Base-by-base conservation (phyloP, 2,113 vertebrate species). In the Passer domesticus region DNA sequence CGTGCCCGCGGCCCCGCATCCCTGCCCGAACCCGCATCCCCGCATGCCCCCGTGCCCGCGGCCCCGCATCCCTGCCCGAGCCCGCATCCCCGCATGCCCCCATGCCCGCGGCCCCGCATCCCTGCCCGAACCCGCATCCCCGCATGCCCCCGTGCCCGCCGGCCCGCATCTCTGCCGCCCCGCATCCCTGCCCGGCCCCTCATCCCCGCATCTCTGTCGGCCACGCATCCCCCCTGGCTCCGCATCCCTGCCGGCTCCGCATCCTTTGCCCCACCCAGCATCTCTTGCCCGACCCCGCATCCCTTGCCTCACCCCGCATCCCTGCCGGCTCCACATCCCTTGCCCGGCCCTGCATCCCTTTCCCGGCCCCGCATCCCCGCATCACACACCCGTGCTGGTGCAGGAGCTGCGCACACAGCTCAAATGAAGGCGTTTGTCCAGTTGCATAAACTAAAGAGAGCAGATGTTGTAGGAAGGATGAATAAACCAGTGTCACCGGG, bases 311-410 rank as follows among this genome's bases (percentile, higher is more conserved):
- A 39, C 10, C 23, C 44, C 8, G 8, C 41, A 74, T 59, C 19
- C 25, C 22, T 12, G 47, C 23, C 8, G 7, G 2, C 3, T 3
- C 22, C 4, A 5, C 52, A 69, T 37, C 11, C 9, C 9, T 41
- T 41, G 39, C 41, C 41, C 41, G 13, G 14, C 41, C 14, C 41
- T 13, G 24, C 49, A 50, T 50, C 25, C 41, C 41, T 41, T 41
- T 1, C 6, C 18, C 21, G 3, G 5, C 16, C 2, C 47, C 7
- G 2, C 19, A 22, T n/a, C 18, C 11, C 22, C 17, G 2, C 55
- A 35, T 22, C 44, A 1, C 5, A 11, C 50, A 2, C 6, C 14
- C 3, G 2, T 5, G 12, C 0, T 41, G 68, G 1, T 10, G 41
- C 47, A 13, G 69, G 33, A 44, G 21, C 23, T 19, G 17, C 1